Percentiles rank a stretch among this genome's conserved stretches.
Conservation (phyloP, 1,140 invertebrate genomes). For the Drosophila ficusphila region DNA sequence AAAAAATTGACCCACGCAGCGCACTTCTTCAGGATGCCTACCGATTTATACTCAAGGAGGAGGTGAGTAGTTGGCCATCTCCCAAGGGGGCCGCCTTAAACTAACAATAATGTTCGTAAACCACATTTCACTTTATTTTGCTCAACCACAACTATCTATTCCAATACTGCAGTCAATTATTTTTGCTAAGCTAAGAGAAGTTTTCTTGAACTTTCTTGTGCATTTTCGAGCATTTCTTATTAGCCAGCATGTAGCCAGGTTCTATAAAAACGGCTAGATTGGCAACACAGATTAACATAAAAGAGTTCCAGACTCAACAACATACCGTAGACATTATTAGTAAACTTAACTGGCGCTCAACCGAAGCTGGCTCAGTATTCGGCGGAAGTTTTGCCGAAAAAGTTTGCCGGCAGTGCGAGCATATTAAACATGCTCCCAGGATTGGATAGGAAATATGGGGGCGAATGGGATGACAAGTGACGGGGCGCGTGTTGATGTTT, state of each 20-base stretch:
- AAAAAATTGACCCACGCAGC: slow-evolving; percentile 48
- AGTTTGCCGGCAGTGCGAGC: slow-evolving; percentile 69
- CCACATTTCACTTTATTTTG: not conserved
- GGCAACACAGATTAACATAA: slow-evolving; percentile 25
- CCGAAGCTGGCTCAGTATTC: slow-evolving; percentile 26
- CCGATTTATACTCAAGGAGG: slow-evolving; percentile 71
- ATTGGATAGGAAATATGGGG: not conserved
- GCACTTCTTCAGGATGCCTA: slow-evolving; percentile 54
- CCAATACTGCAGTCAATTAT: not conserved
- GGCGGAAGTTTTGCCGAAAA: slow-evolving; percentile 67
- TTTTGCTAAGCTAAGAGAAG: not conserved
- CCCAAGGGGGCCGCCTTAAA: no score
- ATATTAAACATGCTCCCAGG: slow-evolving; percentile 68
- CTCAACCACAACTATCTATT: not conserved
- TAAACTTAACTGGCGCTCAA: slow-evolving; percentile 71
- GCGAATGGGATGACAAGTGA: slow-evolving; percentile 40
- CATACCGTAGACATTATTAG: slow-evolving; percentile 72
- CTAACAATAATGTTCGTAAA: no score
- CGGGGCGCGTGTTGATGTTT: slow-evolving; percentile 76
- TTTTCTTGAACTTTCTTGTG: not conserved
- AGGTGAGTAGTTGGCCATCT: slow-evolving; percentile 62
- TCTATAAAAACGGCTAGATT: not conserved
- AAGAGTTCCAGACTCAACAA: slow-evolving; percentile 6
- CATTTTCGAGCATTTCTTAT: no score
- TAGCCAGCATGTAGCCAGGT: not conserved